Evolutionary conservation across 2,888 invertebrate species (phyloP).

Genomic region (Biston betularia): DNA sequence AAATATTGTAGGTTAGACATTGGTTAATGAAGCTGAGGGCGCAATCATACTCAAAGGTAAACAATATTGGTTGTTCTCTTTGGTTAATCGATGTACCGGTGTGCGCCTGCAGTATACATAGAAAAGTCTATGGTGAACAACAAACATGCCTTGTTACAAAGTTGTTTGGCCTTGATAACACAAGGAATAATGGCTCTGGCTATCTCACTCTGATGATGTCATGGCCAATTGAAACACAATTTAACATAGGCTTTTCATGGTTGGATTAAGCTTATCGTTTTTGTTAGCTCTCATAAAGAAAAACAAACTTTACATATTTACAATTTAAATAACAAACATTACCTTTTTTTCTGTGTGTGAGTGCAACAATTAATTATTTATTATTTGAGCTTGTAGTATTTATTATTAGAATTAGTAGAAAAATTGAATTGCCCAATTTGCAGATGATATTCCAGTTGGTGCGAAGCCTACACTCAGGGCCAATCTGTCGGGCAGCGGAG

Average conservation of each 20-base stretch:
- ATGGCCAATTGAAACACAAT: constrained; percentile 41
- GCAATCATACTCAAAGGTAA: constrained; percentile 73
- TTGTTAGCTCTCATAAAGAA: constrained; percentile 11
- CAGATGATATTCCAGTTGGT: constrained; percentile 88
- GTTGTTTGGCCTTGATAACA: constrained; percentile 53
- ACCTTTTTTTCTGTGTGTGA: constrained; percentile 33
- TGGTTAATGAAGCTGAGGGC: constrained; percentile 71
- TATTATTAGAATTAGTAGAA: constrained; percentile 25
- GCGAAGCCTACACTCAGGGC: constrained; percentile 86
- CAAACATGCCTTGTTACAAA: constrained; percentile 17
- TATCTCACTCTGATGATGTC: constrained; percentile 61
- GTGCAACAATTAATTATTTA: constrained; percentile 22
- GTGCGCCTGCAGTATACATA: constrained; percentile 14
- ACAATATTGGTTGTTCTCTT: constrained; percentile 8
- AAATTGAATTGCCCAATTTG: constrained; percentile 51
- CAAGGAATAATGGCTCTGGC: constrained; percentile 46
- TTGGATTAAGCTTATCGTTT: constrained; percentile 19
- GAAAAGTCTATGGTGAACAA: constrained; percentile 20
- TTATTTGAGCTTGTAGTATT: not conserved
- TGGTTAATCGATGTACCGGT: not conserved
- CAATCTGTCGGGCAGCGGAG: constrained; percentile 84
- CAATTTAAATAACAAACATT: not conserved
- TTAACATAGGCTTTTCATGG: constrained; percentile 19
- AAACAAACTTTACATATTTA: not conserved
- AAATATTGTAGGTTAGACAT: constrained; percentile 62